Conservation (phyloP, 30 jellyfish, hydroid and myxozoan species). For the Aurelia sp. region DNA sequence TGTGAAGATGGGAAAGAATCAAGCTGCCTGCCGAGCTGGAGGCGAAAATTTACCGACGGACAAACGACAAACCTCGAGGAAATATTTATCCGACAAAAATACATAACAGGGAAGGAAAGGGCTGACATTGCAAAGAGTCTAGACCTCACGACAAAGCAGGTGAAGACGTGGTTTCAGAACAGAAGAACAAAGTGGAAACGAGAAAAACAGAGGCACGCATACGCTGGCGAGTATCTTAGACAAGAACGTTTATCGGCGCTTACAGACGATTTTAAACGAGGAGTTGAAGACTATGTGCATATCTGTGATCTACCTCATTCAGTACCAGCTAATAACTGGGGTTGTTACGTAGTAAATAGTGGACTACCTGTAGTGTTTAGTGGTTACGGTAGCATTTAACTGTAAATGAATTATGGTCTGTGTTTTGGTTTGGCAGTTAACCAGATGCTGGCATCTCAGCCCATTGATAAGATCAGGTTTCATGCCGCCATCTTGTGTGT, state of each 20-base stretch:
- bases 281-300: constrained; percentile 40
- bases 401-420: no score
- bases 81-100: constrained; percentile 56
- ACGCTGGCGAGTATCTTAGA: constrained; percentile 7
- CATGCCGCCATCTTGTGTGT: no score
- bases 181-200: constrained; percentile 70
- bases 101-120: constrained; percentile 73
- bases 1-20: constrained; percentile 33
- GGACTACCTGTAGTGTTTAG: constrained; percentile 10
- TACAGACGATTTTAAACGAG: constrained; percentile 20
- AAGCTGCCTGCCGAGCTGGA: constrained; percentile 71
- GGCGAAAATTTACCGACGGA: constrained; percentile 72
- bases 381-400: neutral
- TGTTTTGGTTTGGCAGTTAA: no score
- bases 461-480: no score
- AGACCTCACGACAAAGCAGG: constrained; percentile 73
- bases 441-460: no score
- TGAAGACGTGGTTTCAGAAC: constrained; percentile 74
- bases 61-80: constrained; percentile 71
- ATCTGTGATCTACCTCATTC: constrained; percentile 19
- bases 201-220: constrained; percentile 45
- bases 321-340: constrained; percentile 35
- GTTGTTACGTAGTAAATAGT: constrained; percentile 17
- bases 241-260: constrained; percentile 30
- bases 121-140: constrained; percentile 49